Evolutionary conservation across 2,797 vertebrate genomes (phyloP), one percentile per base, ranked within the genome.

Genomic region (Labeo calbasu): DNA sequence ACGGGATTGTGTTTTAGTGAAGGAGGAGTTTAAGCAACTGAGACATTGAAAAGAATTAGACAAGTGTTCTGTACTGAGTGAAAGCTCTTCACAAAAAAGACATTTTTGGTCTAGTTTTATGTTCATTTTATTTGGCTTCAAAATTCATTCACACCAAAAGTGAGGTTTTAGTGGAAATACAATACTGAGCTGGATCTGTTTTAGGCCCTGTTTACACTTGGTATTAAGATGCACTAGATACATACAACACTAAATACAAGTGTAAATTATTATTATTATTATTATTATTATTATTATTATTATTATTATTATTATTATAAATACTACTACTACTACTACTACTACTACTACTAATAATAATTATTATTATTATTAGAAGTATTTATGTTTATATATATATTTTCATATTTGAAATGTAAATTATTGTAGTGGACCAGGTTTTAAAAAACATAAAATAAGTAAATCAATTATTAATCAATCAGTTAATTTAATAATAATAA

Each of bases 1-100:
- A 46, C 53, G 13, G 19, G 51, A 84, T 61, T 70, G 13, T 78
- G 72, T 59, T 83, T 83, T 69, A 69, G 63, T 55, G n/a, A 36
- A 55, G 28, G 55, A 63, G 68, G 65, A 48, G 25, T 69, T 83
- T 75, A 75, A 66, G 48, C 13, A 76, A 53, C 71, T 75, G 28
- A 76, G 32, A 83, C 32, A 55, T 55, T 76, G 32, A 32, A 68
- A 55, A 46, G 23, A 66, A 51, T 76, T 53, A 66, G 46, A 66
- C 57, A 53, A 81, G 53, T 53, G 11, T 82, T 59, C 23, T 32
- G 1, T 55, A 55, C 48, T 25, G 71, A 46, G 14, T 55, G n/a
- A 55, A 75, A 55, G 17, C 23, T 57, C 59, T 28, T 15, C 3
- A 61, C 4, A 36, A 32, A 73, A 4, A 28, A 23, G 2, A 46